Base-by-base conservation (phyloP, 64 coral and sea anemone species). In the Stichodactyla helianthus region DNA sequence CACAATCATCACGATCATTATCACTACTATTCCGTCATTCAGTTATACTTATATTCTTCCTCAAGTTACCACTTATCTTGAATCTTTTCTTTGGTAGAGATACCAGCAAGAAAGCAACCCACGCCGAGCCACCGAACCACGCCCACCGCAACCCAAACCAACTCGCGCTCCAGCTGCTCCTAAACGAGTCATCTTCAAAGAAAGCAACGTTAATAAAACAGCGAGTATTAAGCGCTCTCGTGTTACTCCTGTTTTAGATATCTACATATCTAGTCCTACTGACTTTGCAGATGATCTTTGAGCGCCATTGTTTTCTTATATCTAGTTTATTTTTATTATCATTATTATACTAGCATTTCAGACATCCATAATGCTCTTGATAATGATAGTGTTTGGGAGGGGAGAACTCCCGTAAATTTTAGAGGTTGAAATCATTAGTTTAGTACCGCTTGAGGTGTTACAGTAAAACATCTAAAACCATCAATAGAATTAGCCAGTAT, bases 151-250 rank as follows among this genome's bases (percentile, higher is more conserved):
- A 1, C 15, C 15, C 51, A 81, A 81, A 54, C 52, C 78, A 81
- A 17, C 17, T 22, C 78, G 78, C 2, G 57, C 55, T 17, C 55
- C 55, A 44, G 19, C 51, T 20, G 79, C 50, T 6, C 83, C 83
- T 20, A 84, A 84, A 20, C 8, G 83, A 58, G 83, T 84, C 8
- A 54, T 84, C 52, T 84, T 84, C 83, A 84, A 84, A 62, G 83
- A 84, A 20, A 20, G 54, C 53, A 82, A 53, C 79, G 78, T 54
- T 50, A 63, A 35, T 13, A 84, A 84, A 84, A 2, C 54, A 17
- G 6, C 56, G 13, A 51, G 10, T 57, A 82, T 53, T 50, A 84
- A 84, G 14, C 83, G 83, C 0, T 63, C 54, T 8, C 54, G 59
- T 20, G 55, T 59, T 7, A 22, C 83, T 60, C 54, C 83, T 20